Base-by-base conservation (phyloP, 2,797 vertebrate genomes). In the Heliangelus exortis region DNA sequence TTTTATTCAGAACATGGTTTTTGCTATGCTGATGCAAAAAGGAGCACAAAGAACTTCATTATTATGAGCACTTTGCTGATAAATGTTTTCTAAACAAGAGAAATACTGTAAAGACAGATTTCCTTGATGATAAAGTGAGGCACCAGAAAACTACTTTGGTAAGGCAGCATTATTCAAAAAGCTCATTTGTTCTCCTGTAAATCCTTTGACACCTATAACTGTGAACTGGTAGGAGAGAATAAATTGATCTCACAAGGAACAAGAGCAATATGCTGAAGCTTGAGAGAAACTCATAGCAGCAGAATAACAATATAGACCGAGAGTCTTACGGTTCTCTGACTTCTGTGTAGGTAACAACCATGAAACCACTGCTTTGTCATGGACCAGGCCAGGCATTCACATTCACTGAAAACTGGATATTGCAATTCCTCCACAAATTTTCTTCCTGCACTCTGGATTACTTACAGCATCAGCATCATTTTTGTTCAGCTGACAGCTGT, bases 341-440 rank as follows among this genome's bases (percentile, higher is more conserved):
- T 23, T 15, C 14, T 33, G 5, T 25, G 8, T 21, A 57, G 50
- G 7, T 21, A 57, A 53, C 4, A 41, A 28, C 43, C 50, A 54
- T 4, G 10, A 26, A 65, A 59, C 47, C 47, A 47, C 6, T 13
- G 5, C 57, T 71, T 29, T 39, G 34, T n/a, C 43, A 55, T 10
- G 23, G 34, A 39, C 15, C 0, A 0, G 0, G 58, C 47, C 77
- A 78, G 58, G 22, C 78, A 26, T 17, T 36, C 31, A 8, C n/a
- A 33, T 8, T 29, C 36, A 41, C 9, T 31, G 51, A 47, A 50
- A 39, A 58, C 6, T 11, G 41, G 16, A 68, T 15, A 18, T 1
- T 3, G 14, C n/a, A n/a, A 31, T 36, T 61, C n/a, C 66, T 77
- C 28, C 57, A 26, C 22, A 26, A 26, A 4, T 15, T 58, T 8